These are phyloP conservation scores for Planiliza haematocheilus DNA, from an alignment of 2,113 vertebrate species.

Conservation along the genomic window DNA sequence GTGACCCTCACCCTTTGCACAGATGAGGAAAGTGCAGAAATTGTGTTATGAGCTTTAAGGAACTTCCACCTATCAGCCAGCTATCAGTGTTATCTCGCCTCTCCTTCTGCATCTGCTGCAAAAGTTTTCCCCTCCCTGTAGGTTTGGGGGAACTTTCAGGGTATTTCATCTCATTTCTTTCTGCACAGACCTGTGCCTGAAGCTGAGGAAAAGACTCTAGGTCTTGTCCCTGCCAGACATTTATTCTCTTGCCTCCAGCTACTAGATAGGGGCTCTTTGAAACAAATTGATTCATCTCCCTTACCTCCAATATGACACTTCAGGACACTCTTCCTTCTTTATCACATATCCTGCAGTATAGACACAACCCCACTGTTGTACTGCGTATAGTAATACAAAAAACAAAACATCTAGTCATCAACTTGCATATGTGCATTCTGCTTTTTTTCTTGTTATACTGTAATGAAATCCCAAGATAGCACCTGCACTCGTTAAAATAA, in stretches of 20 bases:
- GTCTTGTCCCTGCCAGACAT: conserved; percentile 29
- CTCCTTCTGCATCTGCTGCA: background rate
- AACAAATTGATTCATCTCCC: conserved; percentile 41
- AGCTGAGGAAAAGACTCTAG: conserved; percentile 1
- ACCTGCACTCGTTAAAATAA: no score
- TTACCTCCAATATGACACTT: conserved; percentile 35
- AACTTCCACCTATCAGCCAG: background rate
- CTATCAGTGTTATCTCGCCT: background rate
- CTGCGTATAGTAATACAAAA: background rate
- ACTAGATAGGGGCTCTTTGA: conserved; percentile 26
- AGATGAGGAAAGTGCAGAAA: conserved; percentile 16
- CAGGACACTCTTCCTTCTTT: conserved; percentile 16
- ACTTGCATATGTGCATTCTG: no score
- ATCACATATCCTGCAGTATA: conserved; percentile 7
- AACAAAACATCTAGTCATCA: no score
- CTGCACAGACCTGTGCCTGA: conserved; percentile 1
- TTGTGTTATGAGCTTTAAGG: background rate
- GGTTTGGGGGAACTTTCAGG: background rate
- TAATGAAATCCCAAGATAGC: no score
- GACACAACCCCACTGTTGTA: conserved; percentile 5
- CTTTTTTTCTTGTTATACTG: no score
- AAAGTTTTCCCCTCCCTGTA: conserved; percentile 4
- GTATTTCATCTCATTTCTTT: conserved; percentile 22
- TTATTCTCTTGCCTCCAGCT: background rate
- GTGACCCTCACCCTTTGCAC: conserved; percentile 20